Base-by-base conservation (phyloP, 2,888 invertebrate species). In the Acronicta alni region DNA sequence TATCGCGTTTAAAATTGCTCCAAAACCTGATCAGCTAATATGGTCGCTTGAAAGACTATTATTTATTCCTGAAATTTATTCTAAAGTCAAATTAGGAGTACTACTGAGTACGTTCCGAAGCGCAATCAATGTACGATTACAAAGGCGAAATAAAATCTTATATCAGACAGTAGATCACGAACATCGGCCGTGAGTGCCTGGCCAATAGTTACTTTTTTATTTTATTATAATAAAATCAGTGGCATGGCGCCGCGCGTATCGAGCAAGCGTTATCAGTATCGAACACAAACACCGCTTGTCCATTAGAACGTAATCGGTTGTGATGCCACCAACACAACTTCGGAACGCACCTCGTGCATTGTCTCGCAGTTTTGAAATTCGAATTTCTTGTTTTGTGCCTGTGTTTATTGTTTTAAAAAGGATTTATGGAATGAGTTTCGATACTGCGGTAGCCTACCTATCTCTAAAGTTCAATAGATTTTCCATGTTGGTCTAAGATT, bases 241-340 rank as follows among this genome's bases (percentile, higher is more conserved):
- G 92, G 92, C 92, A 81, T 91, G 93, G 93, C 93, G 94, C 94
- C 94, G 89, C 81, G 88, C 89, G 86, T 93, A 94, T 94, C 94
- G 87, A 89, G 85, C 88, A 84, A 72, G 81, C 84, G 86, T 94
- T 94, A 94, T 94, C 94, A 79, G 77, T 57, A 62, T 74, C 84
- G 87, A 88, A 93, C 92, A 92, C 93, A 93, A 93, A 94, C 94
- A 94, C 73, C 88, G 90, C 89, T 93, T 94, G 94, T 94, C 92
- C 94, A 95, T 94, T 95, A 95, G 93, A 93, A 90, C 86, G 92
- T 93, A 94, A 95, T 95, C 94, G 94, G 85, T 87, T 87, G 89
- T 91, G 89, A 87, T 89, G 91, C 93, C 92, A 93, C 93, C 93
- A 93, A 90, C 93, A 91, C 90, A 89, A 80, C 87, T 84, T 86